Evolutionary conservation across 2,113 vertebrate genomes (phyloP).

Genomic region (Nannospalax galili): DNA sequence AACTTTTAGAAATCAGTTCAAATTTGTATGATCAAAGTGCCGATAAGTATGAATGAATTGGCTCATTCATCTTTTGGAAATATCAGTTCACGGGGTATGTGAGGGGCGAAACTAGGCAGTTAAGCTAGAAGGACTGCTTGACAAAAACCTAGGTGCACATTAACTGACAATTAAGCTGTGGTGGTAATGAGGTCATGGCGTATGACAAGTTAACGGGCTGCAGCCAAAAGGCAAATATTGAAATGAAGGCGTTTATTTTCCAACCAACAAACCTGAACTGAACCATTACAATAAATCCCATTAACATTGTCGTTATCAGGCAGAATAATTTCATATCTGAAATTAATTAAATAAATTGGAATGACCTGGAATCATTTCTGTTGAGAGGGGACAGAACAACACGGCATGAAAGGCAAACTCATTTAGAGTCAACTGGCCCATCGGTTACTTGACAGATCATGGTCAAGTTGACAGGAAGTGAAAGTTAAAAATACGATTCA

Average conservation of each 20-base stretch:
- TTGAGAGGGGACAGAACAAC: constrained; percentile 62
- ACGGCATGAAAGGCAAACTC: constrained; percentile 83
- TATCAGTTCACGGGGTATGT: neutral
- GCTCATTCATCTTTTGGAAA: constrained; percentile 3
- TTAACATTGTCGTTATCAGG: constrained; percentile 84
- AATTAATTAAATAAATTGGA: constrained; percentile 81
- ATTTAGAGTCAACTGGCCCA: constrained; percentile 11
- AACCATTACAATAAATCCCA: constrained; percentile 85
- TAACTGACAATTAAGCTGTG: constrained; percentile 84
- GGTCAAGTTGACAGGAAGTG: constrained; percentile 4
- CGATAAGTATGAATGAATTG: neutral
- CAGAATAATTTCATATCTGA: constrained; percentile 83
- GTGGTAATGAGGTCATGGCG: constrained; percentile 85
- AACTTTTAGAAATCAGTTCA: constrained; percentile 56
- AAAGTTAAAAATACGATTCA: constrained; percentile 10
- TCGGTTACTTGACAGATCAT: constrained; percentile 1
- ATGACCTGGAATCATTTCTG: constrained; percentile 73
- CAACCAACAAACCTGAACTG: constrained; percentile 86
- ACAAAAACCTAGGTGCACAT: constrained; percentile 68
- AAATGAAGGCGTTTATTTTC: constrained; percentile 87
- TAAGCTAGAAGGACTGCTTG: constrained; percentile 64
- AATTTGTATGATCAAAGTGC: constrained; percentile 19
- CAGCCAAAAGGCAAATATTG: constrained; percentile 84
- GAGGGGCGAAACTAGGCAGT: constrained; percentile 58
- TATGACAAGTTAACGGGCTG: constrained; percentile 85